These are phyloP conservation scores for Hyaena hyaena DNA, from an alignment of 2,113 vertebrate genomes.

Conservation along the genomic window DNA sequence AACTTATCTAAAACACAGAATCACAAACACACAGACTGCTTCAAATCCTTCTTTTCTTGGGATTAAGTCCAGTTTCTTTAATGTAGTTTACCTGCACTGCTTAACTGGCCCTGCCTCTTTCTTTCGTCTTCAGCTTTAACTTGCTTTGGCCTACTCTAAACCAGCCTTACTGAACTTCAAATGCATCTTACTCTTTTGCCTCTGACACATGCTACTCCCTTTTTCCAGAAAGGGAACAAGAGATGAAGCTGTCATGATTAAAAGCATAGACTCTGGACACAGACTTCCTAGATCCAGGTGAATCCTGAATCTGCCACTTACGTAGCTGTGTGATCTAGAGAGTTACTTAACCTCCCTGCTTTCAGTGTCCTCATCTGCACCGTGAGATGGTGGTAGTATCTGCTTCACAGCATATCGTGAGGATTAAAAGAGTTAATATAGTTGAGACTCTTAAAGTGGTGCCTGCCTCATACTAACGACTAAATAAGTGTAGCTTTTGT, in stretches of 20 bases:
- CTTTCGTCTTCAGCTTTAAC: background rate
- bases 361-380: background rate
- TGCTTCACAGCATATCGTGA: background rate
- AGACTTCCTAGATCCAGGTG: background rate
- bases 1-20: background rate
- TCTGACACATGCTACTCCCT: background rate
- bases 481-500: background rate
- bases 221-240: background rate
- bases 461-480: background rate
- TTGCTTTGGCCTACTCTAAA: background rate
- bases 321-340: background rate
- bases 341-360: background rate
- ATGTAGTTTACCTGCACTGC: background rate
- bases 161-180: background rate
- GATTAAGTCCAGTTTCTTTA: background rate
- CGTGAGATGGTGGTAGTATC: background rate
- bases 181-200: background rate
- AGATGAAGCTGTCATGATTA: background rate
- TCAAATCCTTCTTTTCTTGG: constrained; percentile 2
- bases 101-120: background rate
- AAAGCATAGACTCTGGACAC: background rate
- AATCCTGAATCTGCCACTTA: background rate
- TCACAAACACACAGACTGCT: background rate
- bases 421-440: background rate
- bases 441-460: background rate